Percentiles rank a stretch among this genome's conserved stretches.
phyloP scores from a whole-genome alignment of 2,113 vertebrate species.

The Dicerorhinus sumatrensis region DNA sequence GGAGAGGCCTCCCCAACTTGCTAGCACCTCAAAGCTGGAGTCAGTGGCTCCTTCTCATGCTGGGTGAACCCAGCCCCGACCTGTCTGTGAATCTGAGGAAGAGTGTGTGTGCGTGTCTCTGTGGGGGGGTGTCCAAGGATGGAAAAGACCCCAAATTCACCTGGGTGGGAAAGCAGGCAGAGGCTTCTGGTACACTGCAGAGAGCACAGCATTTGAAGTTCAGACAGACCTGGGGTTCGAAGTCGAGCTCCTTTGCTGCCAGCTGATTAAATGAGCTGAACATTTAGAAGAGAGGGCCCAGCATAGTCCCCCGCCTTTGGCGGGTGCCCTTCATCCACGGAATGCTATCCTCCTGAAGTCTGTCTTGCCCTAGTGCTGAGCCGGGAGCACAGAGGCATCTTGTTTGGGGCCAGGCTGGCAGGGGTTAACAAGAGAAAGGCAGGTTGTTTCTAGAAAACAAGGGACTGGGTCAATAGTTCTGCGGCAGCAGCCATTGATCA shows the following conservation, averaged over 20 bases:
- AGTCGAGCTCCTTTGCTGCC: background rate
- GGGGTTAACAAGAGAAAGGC: constrained; percentile 66
- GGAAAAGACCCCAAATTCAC: background rate
- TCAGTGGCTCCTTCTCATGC: background rate
- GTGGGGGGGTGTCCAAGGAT: background rate
- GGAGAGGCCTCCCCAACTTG: background rate
- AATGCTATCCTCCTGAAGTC: background rate
- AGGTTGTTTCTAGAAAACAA: constrained; percentile 48
- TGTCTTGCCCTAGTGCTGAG: background rate
- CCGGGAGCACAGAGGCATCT: background rate
- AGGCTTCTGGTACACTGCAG: background rate
- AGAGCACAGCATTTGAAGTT: background rate
- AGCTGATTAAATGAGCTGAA: background rate
- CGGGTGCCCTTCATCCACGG: background rate
- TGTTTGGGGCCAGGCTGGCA: background rate
- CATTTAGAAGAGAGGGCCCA: background rate
- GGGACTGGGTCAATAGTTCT: constrained; percentile 55
- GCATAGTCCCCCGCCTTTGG: background rate
- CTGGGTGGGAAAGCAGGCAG: background rate
- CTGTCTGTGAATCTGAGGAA: background rate
- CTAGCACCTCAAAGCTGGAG: background rate
- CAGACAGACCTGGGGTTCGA: background rate
- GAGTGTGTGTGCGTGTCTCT: background rate
- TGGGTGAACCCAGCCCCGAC: background rate
- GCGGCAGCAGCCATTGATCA: constrained; percentile 15